A percentile compares a stretch with the other conserved stretches of the same genome.
Conservation (phyloP, 2,888 invertebrate genomes). For the Trissolcus japonicus region DNA sequence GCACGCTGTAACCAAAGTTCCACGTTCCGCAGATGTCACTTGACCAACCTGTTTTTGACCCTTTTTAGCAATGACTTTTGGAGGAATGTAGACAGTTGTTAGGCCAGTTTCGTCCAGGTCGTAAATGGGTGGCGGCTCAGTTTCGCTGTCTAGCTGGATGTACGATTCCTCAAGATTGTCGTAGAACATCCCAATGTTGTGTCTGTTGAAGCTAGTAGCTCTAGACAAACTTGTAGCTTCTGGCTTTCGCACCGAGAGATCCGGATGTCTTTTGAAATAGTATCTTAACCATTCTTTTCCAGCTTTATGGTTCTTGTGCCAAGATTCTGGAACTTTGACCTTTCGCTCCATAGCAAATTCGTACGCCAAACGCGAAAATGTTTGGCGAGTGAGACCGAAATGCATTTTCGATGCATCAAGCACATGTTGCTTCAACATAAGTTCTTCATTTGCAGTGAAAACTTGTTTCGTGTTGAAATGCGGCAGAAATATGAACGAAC, state of each 20-base stretch:
- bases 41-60: conserved; percentile 73
- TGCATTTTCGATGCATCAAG: conserved; percentile 60
- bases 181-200: conserved; percentile 59
- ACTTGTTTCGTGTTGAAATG: conserved; percentile 23
- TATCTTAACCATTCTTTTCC: conserved; percentile 59
- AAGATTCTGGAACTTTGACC: conserved; percentile 49
- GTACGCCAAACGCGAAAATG: conserved; percentile 56
- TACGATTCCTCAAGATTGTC: conserved; percentile 58
- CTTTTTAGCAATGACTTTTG: conserved; percentile 68
- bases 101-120: conserved; percentile 74
- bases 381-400: conserved; percentile 58
- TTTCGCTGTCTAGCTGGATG: background rate
- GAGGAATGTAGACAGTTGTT: conserved; percentile 72
- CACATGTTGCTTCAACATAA: conserved; percentile 53
- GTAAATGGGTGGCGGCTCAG: conserved; percentile 65
- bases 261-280: conserved; percentile 54
- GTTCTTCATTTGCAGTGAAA: conserved; percentile 17
- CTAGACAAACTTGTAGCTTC: conserved; percentile 62
- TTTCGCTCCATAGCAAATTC: conserved; percentile 56
- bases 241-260: conserved; percentile 60
- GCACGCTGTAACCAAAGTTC: conserved; percentile 67
- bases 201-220: conserved; percentile 61
- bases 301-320: conserved; percentile 54
- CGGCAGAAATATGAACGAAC: conserved; percentile 12
- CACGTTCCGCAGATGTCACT: conserved; percentile 72